Evolutionary conservation across 2,888 invertebrate genomes (phyloP), one percentile per base, ranked within the genome.

Genomic region (Watsonalla binaria): DNA sequence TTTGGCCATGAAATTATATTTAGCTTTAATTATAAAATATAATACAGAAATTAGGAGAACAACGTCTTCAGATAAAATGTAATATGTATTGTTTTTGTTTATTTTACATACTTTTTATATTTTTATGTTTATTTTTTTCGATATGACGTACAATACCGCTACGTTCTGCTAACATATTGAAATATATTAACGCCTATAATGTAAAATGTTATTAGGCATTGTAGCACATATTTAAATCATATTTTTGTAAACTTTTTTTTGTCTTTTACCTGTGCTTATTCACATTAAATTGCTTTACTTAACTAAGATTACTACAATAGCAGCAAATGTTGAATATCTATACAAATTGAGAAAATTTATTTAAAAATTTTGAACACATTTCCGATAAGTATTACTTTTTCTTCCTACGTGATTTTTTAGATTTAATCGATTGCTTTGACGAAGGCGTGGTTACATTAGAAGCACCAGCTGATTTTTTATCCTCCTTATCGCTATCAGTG

Each of bases 391-490:
- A 73, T 90, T 92, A 93, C 83, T 93, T 93, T 75, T 92, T 92
- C 85, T 93, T 93, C 74, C 92, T 92, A 73, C 92, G 93, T 52
- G 92, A 85, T 73, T 92, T 93, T 73, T 92, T 92, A 70, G 91
- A 86, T 61, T 90, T 89, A 61, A 80, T 71, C 45, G 87, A 84
- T 80, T 84, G 85, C 75, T 90, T 90, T 65, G 79, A 69, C 51
- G 77, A 80, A 67, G 85, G 80, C 70, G 82, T 72, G 52, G 78
- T 72, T 58, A 80, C 61, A 61, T 77, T 84, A 57, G 83, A 80
- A 65, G 85, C 78, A 74, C 86, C 82, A 66, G 72, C 74, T 54
- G 65, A 75, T 74, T 78, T 87, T 72, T 82, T 90, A 52, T 85
- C 88, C 37, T 91, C 90, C 56, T 88, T 90, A 60, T 93, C 93